Conservation (phyloP, 2,888 invertebrate genomes). For the Steinernema scapterisci region DNA sequence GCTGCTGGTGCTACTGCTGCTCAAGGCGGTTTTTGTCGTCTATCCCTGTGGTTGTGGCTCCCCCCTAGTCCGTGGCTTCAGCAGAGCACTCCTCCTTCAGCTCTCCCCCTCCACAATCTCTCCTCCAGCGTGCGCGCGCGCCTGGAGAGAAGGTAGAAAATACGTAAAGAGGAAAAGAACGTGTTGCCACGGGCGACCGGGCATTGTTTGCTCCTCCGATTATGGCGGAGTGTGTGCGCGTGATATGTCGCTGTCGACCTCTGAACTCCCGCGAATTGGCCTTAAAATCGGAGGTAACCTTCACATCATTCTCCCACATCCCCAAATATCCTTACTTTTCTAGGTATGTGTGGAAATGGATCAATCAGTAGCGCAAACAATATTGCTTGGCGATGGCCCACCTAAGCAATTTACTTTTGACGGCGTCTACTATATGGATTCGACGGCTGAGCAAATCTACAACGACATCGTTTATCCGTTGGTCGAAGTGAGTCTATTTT, state of each 20-base stretch:
- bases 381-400: constrained; percentile 71
- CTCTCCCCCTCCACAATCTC: too few relatives aligned
- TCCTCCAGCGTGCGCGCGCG: not conserved
- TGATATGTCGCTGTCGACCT: constrained; percentile 84
- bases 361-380: constrained; percentile 74
- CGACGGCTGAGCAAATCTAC: constrained; percentile 84
- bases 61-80: too few relatives aligned
- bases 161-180: constrained; percentile 18
- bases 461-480: constrained; percentile 83
- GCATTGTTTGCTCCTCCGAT: constrained; percentile 20
- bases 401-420: constrained; percentile 82
- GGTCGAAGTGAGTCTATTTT: constrained; percentile 74
- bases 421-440: constrained; percentile 79
- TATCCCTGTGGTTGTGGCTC: too few relatives aligned
- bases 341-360: constrained; percentile 74
- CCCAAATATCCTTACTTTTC: not conserved
- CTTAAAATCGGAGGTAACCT: constrained; percentile 74
- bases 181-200: constrained; percentile 31
- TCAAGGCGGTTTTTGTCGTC: not conserved
- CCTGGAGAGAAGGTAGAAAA: constrained; percentile 26
- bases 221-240: constrained; percentile 74
- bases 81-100: not conserved
- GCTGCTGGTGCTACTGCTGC: not conserved
- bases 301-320: constrained; percentile 71
- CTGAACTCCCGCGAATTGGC: constrained; percentile 80